phyloP scores from a whole-genome alignment of 2,797 vertebrate species.

The Syngnathus rostellatus region DNA sequence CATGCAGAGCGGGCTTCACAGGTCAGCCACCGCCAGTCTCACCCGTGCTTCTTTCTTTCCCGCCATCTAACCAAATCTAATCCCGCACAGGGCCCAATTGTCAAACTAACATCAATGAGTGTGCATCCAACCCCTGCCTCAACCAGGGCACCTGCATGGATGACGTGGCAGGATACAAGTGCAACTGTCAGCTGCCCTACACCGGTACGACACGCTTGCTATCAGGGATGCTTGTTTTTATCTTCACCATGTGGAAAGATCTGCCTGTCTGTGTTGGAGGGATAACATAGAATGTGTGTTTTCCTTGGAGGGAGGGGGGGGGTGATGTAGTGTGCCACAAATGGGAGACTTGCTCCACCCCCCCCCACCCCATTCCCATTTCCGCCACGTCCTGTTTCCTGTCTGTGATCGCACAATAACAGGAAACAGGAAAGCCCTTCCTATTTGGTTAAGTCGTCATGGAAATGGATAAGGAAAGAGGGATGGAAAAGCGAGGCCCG shows the following conservation, averaged over 20 bases:
- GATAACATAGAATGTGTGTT: constrained; percentile 40
- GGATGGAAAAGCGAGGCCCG: constrained; percentile 65
- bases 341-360: constrained; percentile 49
- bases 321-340: constrained; percentile 48
- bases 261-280: constrained; percentile 35
- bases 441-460: constrained; percentile 73
- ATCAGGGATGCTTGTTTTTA: background rate
- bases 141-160: constrained; percentile 97
- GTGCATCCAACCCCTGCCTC: constrained; percentile 94
- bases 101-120: constrained; percentile 98
- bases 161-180: constrained; percentile 90
- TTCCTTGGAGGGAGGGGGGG: constrained; percentile 5
- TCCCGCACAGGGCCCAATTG: constrained; percentile 85
- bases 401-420: constrained; percentile 79
- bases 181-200: constrained; percentile 90
- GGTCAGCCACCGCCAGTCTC: constrained; percentile 62
- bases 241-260: constrained; percentile 50
- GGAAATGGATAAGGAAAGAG: constrained; percentile 76
- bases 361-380: constrained; percentile 48
- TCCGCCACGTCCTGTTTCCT: constrained; percentile 78
- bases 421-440: constrained; percentile 86
- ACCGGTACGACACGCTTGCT: constrained; percentile 72
- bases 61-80: constrained; percentile 38
- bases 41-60: background rate
- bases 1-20: constrained; percentile 87